Base-by-base conservation (phyloP, 2,797 vertebrate genomes). In the Pyrrhura leucotis region DNA sequence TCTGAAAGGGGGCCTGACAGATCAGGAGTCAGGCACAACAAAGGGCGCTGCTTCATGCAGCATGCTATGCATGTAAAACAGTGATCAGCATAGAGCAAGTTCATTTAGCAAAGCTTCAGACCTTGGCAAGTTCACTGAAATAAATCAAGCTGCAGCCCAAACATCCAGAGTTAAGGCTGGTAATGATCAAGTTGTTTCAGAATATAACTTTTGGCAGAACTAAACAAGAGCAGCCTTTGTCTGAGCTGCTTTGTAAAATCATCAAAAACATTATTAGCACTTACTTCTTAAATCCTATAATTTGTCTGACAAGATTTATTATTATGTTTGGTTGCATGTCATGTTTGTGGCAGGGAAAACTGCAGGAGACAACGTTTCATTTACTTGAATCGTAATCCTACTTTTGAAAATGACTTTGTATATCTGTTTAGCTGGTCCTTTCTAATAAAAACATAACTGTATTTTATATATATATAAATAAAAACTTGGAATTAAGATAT, bases 221-320 rank as follows among this genome's bases (percentile, higher is more conserved):
- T 25, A 73, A 92, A 86, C 11, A 83, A 65, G 25, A 93, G 40
- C 25, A 40, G 71, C 50, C n/a, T 90, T 89, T 89, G 45, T 77
- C 92, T 94, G 35, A 84, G 39, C 50, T 93, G 69, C 42, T 88
- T 73, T 91, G 51, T 91, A 96, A 96, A 93, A 88, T 54, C 40
- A 78, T 85, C 47, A 71, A 59, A 59, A 88, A 62, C 85, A 65
- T 88, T 88, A 84, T 84, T 85, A 95, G 72, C 48, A 78, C 8
- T 96, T 95, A 78, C 20, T 68, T 31, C 56, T 77, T 61, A 93
- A 89, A 91, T 80, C 63, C 25, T 75, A 40, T 54, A 62, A 92
- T 89, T 92, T 86, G 28, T 47, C 73, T 96, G 82, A 88, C 68
- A 94, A 74, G 50, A 19, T 88, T 95, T 96, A 88, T 93, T 96